Conservation (phyloP, 2,113 vertebrate species). For the Aythya baeri region DNA sequence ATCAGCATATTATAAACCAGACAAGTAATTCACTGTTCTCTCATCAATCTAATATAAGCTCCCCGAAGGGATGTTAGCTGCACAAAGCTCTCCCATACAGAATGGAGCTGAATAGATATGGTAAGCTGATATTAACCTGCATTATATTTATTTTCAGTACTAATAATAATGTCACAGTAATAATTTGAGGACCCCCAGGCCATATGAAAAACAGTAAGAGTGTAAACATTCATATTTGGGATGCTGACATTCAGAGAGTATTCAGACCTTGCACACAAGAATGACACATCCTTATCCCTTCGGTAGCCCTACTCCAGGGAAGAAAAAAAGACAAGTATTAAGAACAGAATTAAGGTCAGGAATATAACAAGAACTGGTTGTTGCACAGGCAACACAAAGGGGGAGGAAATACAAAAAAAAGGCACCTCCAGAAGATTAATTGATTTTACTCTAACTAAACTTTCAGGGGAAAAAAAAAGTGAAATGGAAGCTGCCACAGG, state of each 20-base stretch:
- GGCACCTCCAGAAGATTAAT: neutral
- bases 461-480: neutral
- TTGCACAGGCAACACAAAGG: neutral
- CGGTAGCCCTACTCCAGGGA: neutral
- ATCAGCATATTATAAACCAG: slow-evolving; percentile 49
- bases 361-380: neutral
- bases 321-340: neutral
- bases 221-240: neutral
- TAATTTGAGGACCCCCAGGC: slow-evolving; percentile 19
- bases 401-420: neutral
- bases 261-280: neutral
- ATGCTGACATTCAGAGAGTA: neutral
- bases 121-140: slow-evolving; percentile 31
- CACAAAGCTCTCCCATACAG: slow-evolving; percentile 38
- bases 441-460: neutral
- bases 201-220: slow-evolving; percentile 24
- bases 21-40: slow-evolving; percentile 49
- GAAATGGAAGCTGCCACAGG: neutral
- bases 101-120: neutral
- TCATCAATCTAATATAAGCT: slow-evolving; percentile 48
- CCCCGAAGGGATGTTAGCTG: slow-evolving; percentile 28
- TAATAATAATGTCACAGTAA: slow-evolving; percentile 52
- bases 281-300: neutral
- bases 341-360: neutral
- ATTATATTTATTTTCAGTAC: slow-evolving; percentile 54